Evolutionary conservation across 2,797 vertebrate species (phyloP), one percentile per base, ranked within the genome.

Genomic region (Vultur gryphus): DNA sequence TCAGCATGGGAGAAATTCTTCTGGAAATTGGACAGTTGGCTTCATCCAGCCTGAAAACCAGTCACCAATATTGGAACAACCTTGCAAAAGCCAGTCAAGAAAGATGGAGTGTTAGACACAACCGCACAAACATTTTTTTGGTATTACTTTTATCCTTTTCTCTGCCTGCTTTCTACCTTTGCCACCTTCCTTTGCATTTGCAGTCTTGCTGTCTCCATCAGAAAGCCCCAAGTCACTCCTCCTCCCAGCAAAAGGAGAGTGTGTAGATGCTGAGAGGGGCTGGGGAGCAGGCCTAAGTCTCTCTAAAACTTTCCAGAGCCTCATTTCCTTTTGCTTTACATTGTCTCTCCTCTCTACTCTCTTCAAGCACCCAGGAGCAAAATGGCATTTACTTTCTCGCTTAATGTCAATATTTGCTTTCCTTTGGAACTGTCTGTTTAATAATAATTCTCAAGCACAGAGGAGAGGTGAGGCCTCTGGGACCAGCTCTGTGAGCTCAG

Each of bases 331-430:
- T 69, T 75, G 48, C 11, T 88, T 24, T 20, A 41, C 29, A 5
- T 62, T 9, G 0, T 70, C 54, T 90, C 43, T 76, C 31, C 70
- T 78, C 20, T 43, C 20, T 35, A 33, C 18, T 69, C 55, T 71
- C 37, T 76, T 75, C 54, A 59, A 35, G 81, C 79, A 69, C 70
- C 75, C 72, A 77, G 84, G 61, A 90, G 67, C 87, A 49, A 90
- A 92, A 43, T 72, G 67, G 73, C 55, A 95, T 97, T 96, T 96
- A 65, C 90, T 91, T 95, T 92, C 73, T 67, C 73, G 44, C 48
- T 62, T 78, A n/a, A 73, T 16, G 46, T 77, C 89, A 95, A 92
- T 87, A 83, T 97, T 97, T 96, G 39, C 80, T 91, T 90, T 95
- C 49, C 66, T 83, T 90, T 90, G 93, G 87, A 87, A 83, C 28